phyloP scores from a whole-genome alignment of 2,113 vertebrate genomes.

The Siniperca chuatsi region DNA sequence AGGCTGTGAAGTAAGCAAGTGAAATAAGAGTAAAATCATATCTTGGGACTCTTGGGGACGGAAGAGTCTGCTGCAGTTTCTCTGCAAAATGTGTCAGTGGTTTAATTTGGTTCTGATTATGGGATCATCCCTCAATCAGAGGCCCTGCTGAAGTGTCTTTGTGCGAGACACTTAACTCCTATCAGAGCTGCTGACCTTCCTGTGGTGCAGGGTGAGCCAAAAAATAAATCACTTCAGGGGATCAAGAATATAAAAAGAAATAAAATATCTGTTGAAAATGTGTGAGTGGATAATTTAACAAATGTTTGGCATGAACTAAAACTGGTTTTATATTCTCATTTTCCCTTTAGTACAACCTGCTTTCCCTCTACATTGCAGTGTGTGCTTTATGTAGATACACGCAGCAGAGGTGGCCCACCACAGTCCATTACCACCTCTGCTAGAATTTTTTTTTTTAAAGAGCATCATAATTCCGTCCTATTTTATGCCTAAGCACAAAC shows the following conservation, averaged over 20 bases:
- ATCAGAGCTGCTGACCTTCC: conserved; percentile 24
- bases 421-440: conserved; percentile 13
- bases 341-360: not conserved
- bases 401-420: not conserved
- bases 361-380: not conserved
- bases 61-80: conserved; percentile 10
- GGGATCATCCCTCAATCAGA: conserved; percentile 39
- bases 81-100: conserved; percentile 13
- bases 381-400: conserved; percentile 1
- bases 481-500: conserved; percentile 4
- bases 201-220: not conserved
- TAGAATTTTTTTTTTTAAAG: not conserved
- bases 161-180: conserved; percentile 21
- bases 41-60: not conserved
- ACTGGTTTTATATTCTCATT: not conserved
- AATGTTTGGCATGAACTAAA: conserved; percentile 19
- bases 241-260: conserved; percentile 4
- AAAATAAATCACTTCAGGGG: not conserved
- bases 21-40: conserved; percentile 8
- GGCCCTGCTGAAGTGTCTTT: conserved; percentile 30
- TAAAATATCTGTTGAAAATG: not conserved
- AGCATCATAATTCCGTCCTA: not conserved
- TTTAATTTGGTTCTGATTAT: conserved; percentile 46
- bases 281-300: not conserved
- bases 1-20: not conserved